Evolutionary conservation across 2,113 vertebrate genomes (phyloP).

Genomic region (Phoenicopterus ruber): DNA sequence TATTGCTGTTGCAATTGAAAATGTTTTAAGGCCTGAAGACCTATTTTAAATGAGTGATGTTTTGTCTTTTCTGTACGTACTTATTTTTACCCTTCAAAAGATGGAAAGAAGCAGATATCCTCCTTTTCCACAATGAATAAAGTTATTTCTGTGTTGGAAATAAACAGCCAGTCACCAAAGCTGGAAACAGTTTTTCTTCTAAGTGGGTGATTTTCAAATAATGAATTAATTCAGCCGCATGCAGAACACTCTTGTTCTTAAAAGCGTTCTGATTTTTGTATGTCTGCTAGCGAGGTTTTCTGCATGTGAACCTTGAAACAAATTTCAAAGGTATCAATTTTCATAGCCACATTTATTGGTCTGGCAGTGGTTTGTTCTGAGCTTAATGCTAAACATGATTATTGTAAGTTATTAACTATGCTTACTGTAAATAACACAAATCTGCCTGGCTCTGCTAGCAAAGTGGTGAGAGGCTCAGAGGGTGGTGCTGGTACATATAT

Average conservation of each 20-base stretch:
- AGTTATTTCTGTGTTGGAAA: background rate
- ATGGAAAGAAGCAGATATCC: background rate
- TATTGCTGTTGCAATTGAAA: background rate
- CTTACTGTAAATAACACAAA: background rate
- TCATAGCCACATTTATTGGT: background rate
- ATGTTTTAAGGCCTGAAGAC: background rate
- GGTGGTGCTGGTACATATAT: background rate
- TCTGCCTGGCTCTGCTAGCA: background rate
- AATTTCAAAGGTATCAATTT: constrained; percentile 31
- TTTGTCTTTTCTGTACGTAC: background rate
- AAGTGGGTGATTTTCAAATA: background rate
- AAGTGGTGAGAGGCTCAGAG: background rate
- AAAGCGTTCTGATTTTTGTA: background rate
- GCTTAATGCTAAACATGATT: constrained; percentile 30
- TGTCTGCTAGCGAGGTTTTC: background rate
- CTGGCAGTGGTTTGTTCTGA: constrained; percentile 35
- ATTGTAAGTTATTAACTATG: constrained; percentile 17
- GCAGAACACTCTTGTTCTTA: background rate
- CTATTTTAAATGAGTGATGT: background rate
- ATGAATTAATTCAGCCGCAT: background rate
- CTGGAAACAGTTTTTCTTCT: background rate
- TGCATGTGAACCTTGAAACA: background rate
- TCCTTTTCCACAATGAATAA: background rate
- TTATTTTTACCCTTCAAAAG: background rate
- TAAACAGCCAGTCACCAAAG: background rate